Percentiles rank a stretch among this genome's conserved stretches.
Evolutionary conservation across 2,888 invertebrate genomes (phyloP).

Genomic region (Chironomus riparius): DNA sequence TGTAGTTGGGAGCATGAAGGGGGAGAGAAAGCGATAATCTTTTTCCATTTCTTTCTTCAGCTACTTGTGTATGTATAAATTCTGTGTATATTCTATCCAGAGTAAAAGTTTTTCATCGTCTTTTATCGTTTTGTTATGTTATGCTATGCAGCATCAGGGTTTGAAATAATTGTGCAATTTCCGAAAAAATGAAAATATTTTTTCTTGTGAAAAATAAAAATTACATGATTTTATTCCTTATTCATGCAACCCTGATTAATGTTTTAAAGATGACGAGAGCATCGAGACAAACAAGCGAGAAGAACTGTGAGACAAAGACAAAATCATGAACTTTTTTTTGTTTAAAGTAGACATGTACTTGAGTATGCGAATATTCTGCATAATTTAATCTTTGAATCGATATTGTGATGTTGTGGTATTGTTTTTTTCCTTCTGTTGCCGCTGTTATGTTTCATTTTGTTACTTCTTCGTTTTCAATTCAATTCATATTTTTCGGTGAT

Average conservation of each 20-base stretch:
- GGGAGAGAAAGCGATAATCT: neutral
- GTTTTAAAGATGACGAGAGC: neutral
- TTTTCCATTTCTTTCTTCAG: neutral
- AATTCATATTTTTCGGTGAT: neutral
- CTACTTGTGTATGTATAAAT: neutral
- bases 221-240: neutral
- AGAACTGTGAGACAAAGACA: neutral
- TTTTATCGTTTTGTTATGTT: neutral
- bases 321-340: neutral
- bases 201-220: neutral
- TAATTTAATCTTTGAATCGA: constrained; percentile 26
- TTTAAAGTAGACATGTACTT: neutral
- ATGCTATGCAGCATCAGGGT: neutral
- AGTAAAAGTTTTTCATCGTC: neutral
- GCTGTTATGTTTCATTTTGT: neutral
- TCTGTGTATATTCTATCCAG: neutral
- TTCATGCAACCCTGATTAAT: neutral
- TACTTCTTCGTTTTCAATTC: neutral
- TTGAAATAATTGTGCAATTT: neutral
- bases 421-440: neutral
- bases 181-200: neutral
- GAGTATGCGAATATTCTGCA: constrained; percentile 8
- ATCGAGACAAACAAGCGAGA: neutral
- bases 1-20: neutral
- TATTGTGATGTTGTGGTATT: constrained; percentile 7